These are phyloP conservation scores for Cheilosia scutellata DNA, from an alignment of 2,888 invertebrate genomes.

Conservation along the genomic window DNA sequence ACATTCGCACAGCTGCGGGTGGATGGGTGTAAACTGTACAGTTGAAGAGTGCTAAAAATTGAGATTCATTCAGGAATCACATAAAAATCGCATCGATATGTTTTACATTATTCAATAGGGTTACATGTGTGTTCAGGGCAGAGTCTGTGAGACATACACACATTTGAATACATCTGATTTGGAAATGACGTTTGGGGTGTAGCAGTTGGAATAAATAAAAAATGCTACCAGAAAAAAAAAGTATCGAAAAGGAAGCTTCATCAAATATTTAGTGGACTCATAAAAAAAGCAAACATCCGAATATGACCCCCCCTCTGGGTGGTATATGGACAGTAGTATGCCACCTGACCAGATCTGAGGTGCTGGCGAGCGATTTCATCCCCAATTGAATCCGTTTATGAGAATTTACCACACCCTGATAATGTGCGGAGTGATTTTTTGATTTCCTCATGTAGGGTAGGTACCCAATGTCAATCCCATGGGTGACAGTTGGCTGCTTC, in stretches of 20 bases:
- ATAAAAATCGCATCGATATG: conserved; percentile 78
- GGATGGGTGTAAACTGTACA: background rate
- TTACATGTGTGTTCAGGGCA: conserved; percentile 62
- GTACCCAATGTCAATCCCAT: conserved; percentile 61
- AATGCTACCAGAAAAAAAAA: conserved; percentile 35
- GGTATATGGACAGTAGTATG: conserved; percentile 35
- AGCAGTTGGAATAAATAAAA: conserved; percentile 78
- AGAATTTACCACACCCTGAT: conserved; percentile 74
- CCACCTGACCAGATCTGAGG: conserved; percentile 48
- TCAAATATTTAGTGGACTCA: conserved; percentile 82
- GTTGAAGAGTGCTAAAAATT: conserved; percentile 73
- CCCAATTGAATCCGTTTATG: conserved; percentile 76
- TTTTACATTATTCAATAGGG: conserved; percentile 78
- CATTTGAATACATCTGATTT: conserved; percentile 71
- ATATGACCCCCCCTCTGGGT: conserved; percentile 46
- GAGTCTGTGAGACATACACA: conserved; percentile 35
- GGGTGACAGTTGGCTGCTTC: conserved; percentile 70
- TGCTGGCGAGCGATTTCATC: conserved; percentile 59
- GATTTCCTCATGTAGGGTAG: conserved; percentile 72
- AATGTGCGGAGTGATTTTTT: conserved; percentile 75
- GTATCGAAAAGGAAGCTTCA: conserved; percentile 82
- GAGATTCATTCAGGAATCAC: conserved; percentile 74
- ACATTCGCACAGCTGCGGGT: conserved; percentile 25
- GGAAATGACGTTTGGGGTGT: conserved; percentile 76
- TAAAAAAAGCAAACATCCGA: conserved; percentile 74